Evolutionary conservation across 2,888 invertebrate genomes (phyloP).

Genomic region (Coelopa pilipes): DNA sequence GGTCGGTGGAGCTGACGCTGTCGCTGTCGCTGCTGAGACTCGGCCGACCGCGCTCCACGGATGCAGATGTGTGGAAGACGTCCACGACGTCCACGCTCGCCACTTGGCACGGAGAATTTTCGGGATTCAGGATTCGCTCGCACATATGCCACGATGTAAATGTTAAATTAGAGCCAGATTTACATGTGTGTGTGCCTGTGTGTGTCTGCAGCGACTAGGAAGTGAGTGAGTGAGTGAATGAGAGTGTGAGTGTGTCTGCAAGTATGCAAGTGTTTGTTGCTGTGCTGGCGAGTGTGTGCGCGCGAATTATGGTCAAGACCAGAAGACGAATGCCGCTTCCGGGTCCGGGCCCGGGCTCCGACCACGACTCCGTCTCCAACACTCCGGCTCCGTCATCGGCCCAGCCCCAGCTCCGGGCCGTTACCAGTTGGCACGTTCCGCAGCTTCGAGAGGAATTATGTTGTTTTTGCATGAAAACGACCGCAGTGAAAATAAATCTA

Average conservation of each 20-base stretch:
- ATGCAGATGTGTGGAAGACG: slow-evolving; percentile 23
- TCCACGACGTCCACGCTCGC: slow-evolving; percentile 16
- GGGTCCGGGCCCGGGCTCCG: too few relatives aligned
- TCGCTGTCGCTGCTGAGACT: background rate
- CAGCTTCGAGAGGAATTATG: slow-evolving; percentile 43
- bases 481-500: slow-evolving; percentile 34
- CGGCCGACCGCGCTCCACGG: background rate
- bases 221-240: slow-evolving; percentile 45
- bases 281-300: too few relatives aligned
- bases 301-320: slow-evolving; percentile 5
- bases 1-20: background rate
- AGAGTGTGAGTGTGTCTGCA: slow-evolving; percentile 38
- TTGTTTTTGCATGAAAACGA: slow-evolving; percentile 47
- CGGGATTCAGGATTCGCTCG: slow-evolving; percentile 19
- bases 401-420: too few relatives aligned
- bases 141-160: slow-evolving; percentile 15
- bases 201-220: slow-evolving; percentile 17
- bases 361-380: too few relatives aligned
- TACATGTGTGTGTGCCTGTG: background rate
- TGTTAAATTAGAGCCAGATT: slow-evolving; percentile 24
- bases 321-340: slow-evolving; percentile 39
- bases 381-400: too few relatives aligned
- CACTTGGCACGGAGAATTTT: slow-evolving; percentile 32
- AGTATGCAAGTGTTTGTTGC: background rate
- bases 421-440: slow-evolving; percentile 46